Percentiles rank a stretch among this genome's conserved stretches.
These are phyloP conservation scores for Melanostoma mellinum DNA, from an alignment of 2,888 invertebrate genomes.

Conservation along the genomic window DNA sequence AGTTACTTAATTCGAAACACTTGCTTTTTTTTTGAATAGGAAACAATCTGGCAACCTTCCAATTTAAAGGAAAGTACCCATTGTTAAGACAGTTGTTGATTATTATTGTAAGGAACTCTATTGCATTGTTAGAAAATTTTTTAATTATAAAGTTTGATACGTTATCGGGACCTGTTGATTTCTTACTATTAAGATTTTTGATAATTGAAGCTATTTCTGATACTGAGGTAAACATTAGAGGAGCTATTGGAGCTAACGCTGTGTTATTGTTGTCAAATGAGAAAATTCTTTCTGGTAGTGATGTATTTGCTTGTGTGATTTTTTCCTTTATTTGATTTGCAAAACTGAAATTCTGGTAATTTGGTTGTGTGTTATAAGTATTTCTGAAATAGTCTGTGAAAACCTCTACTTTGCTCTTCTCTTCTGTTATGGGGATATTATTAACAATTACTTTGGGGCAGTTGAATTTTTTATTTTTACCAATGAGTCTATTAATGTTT, in stretches of 20 bases:
- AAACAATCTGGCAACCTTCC: conserved; percentile 15
- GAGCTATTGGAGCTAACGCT: background rate
- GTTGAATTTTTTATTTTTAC: background rate
- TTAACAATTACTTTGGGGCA: background rate
- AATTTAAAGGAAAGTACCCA: background rate
- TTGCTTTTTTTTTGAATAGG: conserved; percentile 4
- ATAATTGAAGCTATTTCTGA: background rate
- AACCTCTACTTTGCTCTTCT: background rate
- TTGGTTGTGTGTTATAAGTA: background rate
- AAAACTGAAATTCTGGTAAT: background rate
- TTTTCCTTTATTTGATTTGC: background rate
- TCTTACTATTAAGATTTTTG: background rate
- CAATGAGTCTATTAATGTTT: background rate
- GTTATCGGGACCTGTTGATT: conserved; percentile 1
- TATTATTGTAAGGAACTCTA: background rate
- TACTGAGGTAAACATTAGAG: background rate
- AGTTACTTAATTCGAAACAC: conserved; percentile 1
- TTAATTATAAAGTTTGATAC: conserved; percentile 3
- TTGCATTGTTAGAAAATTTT: background rate
- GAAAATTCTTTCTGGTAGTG: background rate
- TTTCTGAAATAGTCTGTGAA: conserved; percentile 1
- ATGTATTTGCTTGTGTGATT: background rate
- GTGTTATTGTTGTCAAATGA: background rate
- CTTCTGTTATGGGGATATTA: background rate
- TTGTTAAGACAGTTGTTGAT: background rate